These are phyloP conservation scores for Agriotes lineatus DNA, from an alignment of 2,888 invertebrate genomes.

Conservation along the genomic window DNA sequence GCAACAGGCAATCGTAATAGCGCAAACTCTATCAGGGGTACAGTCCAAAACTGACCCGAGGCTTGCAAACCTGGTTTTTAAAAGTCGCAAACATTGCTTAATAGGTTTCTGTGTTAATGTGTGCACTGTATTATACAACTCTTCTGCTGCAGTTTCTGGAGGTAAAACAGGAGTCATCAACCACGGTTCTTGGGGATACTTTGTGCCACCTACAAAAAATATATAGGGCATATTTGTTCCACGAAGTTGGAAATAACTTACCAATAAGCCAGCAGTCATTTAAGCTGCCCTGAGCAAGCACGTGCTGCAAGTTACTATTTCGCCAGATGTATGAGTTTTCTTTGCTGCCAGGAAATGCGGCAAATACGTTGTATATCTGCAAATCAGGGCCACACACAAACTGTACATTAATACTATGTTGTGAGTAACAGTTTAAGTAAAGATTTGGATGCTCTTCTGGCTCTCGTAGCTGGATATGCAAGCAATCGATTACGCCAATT, in stretches of 20 bases:
- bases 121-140: slow-evolving; percentile 39
- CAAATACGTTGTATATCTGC: slow-evolving; percentile 36
- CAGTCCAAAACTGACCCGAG: slow-evolving; percentile 26
- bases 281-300: background rate
- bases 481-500: slow-evolving; percentile 32
- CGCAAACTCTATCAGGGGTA: slow-evolving; percentile 31
- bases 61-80: slow-evolving; percentile 38
- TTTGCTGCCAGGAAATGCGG: slow-evolving; percentile 36
- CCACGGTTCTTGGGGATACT: slow-evolving; percentile 37
- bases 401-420: slow-evolving; percentile 37
- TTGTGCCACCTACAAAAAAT: slow-evolving; percentile 4
- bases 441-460: slow-evolving; percentile 21
- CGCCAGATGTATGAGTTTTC: slow-evolving; percentile 38
- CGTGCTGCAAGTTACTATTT: slow-evolving; percentile 30
- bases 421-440: slow-evolving; percentile 20
- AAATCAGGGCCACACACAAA: slow-evolving; percentile 37
- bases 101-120: slow-evolving; percentile 25
- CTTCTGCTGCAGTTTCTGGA: slow-evolving; percentile 20
- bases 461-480: slow-evolving; percentile 16
- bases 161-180: slow-evolving; percentile 35
- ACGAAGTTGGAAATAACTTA: too few species aligned
- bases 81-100: slow-evolving; percentile 20
- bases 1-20: slow-evolving; percentile 35
- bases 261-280: slow-evolving; percentile 32
- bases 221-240: too few species aligned